Conservation (phyloP, 2,113 vertebrate species). For the Cyphomyrus discorhynchus region DNA sequence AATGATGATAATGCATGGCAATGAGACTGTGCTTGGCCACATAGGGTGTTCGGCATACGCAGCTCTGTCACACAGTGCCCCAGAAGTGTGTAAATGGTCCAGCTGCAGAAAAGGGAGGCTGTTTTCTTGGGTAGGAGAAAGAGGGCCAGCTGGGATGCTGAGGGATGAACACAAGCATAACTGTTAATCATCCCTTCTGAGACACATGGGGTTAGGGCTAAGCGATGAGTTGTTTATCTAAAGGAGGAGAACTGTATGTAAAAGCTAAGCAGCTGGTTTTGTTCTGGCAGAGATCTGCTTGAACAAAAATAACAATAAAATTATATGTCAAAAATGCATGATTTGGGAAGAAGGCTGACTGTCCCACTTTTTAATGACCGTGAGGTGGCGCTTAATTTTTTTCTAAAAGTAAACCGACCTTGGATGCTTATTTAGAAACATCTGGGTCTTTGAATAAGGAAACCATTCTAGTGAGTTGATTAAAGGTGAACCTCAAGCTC, state of each 20-base stretch:
- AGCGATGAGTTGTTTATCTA: background rate
- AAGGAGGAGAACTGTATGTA: background rate
- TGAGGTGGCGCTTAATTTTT: background rate
- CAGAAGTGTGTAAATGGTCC: background rate
- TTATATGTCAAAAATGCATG: background rate
- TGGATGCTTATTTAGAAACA: background rate
- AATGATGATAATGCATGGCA: background rate
- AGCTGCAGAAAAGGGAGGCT: background rate
- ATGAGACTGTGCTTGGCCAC: background rate
- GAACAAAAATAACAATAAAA: background rate
- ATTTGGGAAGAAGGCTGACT: background rate
- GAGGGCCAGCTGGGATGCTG: background rate
- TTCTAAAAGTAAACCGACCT: background rate
- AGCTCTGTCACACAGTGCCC: background rate
- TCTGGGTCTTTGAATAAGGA: background rate
- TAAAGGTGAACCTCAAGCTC: background rate
- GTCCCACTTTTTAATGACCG: background rate
- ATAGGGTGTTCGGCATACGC: background rate
- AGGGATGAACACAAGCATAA: background rate
- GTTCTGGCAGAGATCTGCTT: background rate
- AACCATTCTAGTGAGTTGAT: background rate
- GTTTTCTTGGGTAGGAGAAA: background rate
- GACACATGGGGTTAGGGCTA: background rate
- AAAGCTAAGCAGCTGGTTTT: background rate
- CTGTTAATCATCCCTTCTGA: background rate